phyloP scores from a whole-genome alignment of 2,888 invertebrate species.

The Sarcophaga caerulescens region DNA sequence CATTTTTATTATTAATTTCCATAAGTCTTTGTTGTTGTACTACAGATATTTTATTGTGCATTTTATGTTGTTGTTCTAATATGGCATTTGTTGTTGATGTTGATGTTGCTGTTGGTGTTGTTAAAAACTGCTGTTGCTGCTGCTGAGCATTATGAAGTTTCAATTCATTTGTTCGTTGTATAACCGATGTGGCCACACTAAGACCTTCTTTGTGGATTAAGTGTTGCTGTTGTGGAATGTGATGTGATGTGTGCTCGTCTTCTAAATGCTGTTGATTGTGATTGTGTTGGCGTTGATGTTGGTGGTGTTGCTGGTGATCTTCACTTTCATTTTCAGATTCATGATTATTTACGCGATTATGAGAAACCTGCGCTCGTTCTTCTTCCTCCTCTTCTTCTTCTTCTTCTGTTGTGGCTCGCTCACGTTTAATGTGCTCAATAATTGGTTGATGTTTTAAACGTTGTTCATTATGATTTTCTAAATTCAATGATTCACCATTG shows the following conservation, averaged over 20 bases:
- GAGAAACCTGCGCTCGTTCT: conserved; percentile 68
- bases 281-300: conserved; percentile 47
- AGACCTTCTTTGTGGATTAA: conserved; percentile 5
- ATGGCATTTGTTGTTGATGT: conserved; percentile 52
- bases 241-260: conserved; percentile 5
- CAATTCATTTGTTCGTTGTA: conserved; percentile 63
- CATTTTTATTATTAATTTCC: conserved; percentile 58
- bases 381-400: conserved; percentile 75
- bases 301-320: conserved; percentile 15
- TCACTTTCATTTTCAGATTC: conserved; percentile 46
- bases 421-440: conserved; percentile 57
- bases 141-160: conserved; percentile 40
- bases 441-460: conserved; percentile 62
- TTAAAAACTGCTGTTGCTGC: conserved; percentile 33
- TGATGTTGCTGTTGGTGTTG: conserved; percentile 19
- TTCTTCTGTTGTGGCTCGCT: conserved; percentile 69
- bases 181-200: conserved; percentile 63
- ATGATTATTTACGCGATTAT: conserved; percentile 53
- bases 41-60: conserved; percentile 65
- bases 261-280: conserved; percentile 48
- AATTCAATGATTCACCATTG: conserved; percentile 13
- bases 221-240: conserved; percentile 13
- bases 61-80: conserved; percentile 61
- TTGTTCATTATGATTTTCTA: conserved; percentile 37
- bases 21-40: conserved; percentile 69